These are phyloP conservation scores for Ptychochromis oligacanthus DNA, from an alignment of 2,113 vertebrate species.

Conservation along the genomic window DNA sequence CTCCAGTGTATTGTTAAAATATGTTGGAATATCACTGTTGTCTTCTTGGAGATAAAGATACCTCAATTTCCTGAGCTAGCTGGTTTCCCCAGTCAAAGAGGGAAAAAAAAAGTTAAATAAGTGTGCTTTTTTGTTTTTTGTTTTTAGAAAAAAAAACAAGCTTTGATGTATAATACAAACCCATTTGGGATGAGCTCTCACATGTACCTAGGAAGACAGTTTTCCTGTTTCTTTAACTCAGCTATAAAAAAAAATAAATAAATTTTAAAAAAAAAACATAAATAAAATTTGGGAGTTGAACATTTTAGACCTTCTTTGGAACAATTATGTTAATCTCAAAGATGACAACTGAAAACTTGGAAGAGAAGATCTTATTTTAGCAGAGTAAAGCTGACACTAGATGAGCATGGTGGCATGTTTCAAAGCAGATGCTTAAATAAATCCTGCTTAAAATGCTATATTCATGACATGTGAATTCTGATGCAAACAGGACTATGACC, in stretches of 20 bases:
- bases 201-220: conserved; percentile 32
- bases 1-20: conserved; percentile 26
- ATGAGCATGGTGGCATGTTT: conserved; percentile 29
- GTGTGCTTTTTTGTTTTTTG: not conserved
- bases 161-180: conserved; percentile 41
- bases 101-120: conserved; percentile 1
- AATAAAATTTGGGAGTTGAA: conserved; percentile 22
- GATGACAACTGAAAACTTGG: conserved; percentile 43
- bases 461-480: not conserved
- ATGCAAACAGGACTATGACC: not conserved
- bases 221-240: conserved; percentile 25
- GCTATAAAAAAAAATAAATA: not conserved
- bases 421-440: conserved; percentile 38
- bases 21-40: not conserved
- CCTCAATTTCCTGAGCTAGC: not conserved
- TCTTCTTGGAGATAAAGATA: not conserved
- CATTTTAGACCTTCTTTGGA: not conserved
- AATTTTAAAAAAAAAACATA: conserved; percentile 5
- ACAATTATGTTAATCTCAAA: conserved; percentile 20
- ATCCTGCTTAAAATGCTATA: conserved; percentile 34
- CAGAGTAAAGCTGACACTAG: conserved; percentile 12
- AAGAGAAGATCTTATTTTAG: conserved; percentile 28
- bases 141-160: not conserved
- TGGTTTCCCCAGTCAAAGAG: conserved; percentile 15
- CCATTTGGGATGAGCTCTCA: conserved; percentile 31